Evolutionary conservation across 1,140 invertebrate species (phyloP).

Genomic region (Plutomurus gul): DNA sequence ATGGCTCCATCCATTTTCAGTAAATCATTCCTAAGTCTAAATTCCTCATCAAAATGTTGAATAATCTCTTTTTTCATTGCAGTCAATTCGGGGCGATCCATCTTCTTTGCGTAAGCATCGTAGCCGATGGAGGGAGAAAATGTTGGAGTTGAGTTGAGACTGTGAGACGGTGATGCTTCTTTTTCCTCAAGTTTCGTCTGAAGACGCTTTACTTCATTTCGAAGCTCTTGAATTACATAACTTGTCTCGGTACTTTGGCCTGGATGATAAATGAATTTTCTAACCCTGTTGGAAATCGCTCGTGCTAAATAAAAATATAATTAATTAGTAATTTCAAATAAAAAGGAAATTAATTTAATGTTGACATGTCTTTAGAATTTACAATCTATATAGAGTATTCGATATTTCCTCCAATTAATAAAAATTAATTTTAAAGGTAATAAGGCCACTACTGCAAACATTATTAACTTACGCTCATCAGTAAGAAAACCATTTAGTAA

Average conservation of each 20-base stretch:
- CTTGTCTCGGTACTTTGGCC: slow-evolving; percentile 43
- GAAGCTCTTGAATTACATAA: slow-evolving; percentile 52
- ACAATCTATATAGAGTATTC: too few species aligned
- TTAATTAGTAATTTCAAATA: too few species aligned
- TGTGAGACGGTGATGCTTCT: neutral
- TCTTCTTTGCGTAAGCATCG: neutral
- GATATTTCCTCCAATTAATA: too few species aligned
- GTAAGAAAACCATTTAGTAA: too few species aligned
- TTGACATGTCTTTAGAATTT: too few species aligned
- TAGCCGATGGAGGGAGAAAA: neutral
- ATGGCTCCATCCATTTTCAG: slow-evolving; percentile 52
- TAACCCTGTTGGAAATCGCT: slow-evolving; percentile 72
- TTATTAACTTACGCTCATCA: too few species aligned
- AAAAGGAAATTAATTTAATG: too few species aligned
- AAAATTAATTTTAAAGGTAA: too few species aligned
- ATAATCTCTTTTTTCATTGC: slow-evolving; percentile 46
- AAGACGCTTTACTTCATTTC: slow-evolving; percentile 52
- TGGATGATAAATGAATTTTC: slow-evolving; percentile 50
- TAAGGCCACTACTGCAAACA: too few species aligned
- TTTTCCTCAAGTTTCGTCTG: slow-evolving; percentile 45
- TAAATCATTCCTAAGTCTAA: slow-evolving; percentile 49
- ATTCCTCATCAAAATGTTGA: slow-evolving; percentile 50
- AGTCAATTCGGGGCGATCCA: slow-evolving; percentile 43
- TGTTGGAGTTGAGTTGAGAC: neutral
- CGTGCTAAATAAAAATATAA: too few species aligned